A percentile compares a stretch with the other conserved stretches of the same genome.
Conservation (phyloP, 2,888 invertebrate species). For the Sepiola atlantica region DNA sequence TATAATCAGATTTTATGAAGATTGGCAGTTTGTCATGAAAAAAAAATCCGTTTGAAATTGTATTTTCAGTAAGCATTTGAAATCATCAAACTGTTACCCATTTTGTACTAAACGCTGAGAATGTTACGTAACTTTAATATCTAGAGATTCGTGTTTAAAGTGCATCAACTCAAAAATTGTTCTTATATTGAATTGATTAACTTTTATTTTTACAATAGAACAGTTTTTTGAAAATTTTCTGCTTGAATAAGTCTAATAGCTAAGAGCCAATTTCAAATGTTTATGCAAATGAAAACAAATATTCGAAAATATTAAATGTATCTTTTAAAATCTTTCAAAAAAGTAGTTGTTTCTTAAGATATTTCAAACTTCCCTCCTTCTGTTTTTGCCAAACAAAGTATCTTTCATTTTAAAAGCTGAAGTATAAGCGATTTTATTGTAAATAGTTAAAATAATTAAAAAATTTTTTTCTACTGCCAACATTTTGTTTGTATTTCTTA, state of each 20-base stretch:
- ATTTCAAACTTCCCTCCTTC: too few relatives aligned
- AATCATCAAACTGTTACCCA: background rate
- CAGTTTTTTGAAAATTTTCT: background rate
- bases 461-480: background rate
- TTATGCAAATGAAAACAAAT: background rate
- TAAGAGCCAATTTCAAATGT: background rate
- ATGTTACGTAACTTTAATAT: background rate
- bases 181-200: background rate
- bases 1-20: background rate
- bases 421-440: background rate
- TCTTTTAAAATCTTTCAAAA: too few relatives aligned
- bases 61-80: background rate
- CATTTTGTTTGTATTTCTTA: background rate
- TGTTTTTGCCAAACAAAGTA: background rate
- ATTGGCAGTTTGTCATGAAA: background rate
- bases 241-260: background rate
- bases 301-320: background rate
- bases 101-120: background rate
- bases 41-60: background rate
- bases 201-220: background rate
- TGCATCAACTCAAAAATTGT: background rate
- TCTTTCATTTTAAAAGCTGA: background rate
- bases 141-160: background rate
- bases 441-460: background rate
- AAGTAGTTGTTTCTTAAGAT: too few relatives aligned